These are phyloP conservation scores for Dinocampus coccinellae DNA, from an alignment of 2,888 invertebrate genomes.

Conservation along the genomic window DNA sequence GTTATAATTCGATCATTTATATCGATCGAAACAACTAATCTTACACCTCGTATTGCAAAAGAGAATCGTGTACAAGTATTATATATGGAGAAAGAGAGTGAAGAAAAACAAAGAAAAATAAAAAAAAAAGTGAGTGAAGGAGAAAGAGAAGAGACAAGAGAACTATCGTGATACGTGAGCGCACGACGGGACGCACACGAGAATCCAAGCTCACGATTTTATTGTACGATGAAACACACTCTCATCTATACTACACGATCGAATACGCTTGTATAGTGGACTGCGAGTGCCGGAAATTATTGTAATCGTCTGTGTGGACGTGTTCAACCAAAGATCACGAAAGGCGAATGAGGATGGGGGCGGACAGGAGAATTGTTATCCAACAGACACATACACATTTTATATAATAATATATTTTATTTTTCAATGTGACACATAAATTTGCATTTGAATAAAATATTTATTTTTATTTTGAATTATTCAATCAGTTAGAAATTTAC, in stretches of 20 bases:
- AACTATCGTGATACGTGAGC: constrained; percentile 34
- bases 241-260: constrained; percentile 30
- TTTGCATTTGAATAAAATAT: neutral
- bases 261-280: constrained; percentile 38
- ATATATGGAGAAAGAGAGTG: too few species aligned
- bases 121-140: too few species aligned
- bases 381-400: neutral
- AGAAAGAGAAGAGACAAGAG: constrained; percentile 39
- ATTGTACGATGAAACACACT: neutral
- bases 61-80: constrained; percentile 35
- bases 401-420: neutral
- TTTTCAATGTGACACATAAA: neutral
- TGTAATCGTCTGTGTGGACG: constrained; percentile 22
- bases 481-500: too few species aligned
- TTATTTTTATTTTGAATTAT: too few species aligned
- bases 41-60: constrained; percentile 35
- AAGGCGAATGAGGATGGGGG: neutral
- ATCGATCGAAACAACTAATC: constrained; percentile 21
- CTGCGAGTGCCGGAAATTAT: constrained; percentile 33
- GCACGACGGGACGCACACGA: constrained; percentile 38
- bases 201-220: constrained; percentile 24
- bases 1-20: neutral
- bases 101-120: too few species aligned
- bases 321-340: constrained; percentile 27
- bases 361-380: constrained; percentile 3